Conservation (phyloP, 2,888 invertebrate genomes). For the Allygus modestus region DNA sequence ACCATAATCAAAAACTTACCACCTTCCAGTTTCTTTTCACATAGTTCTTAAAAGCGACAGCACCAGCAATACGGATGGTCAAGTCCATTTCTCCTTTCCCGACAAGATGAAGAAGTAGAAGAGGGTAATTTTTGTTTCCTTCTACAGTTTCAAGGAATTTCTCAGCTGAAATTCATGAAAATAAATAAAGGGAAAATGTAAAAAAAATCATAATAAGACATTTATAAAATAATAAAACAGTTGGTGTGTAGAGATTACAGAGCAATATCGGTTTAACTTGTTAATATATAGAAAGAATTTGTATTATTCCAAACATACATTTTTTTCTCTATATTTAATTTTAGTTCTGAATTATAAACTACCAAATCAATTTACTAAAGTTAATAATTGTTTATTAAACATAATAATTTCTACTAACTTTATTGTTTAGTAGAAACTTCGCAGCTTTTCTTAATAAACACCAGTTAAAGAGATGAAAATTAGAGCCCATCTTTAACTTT, state of each 20-base stretch:
- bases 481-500: no score
- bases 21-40: slow-evolving; percentile 97
- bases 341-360: no score
- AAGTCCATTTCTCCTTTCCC: slow-evolving; percentile 89
- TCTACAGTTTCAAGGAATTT: slow-evolving; percentile 94
- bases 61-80: slow-evolving; percentile 91
- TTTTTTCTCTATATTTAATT: no score
- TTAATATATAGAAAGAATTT: no score
- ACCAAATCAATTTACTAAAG: no score
- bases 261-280: slow-evolving; percentile 7
- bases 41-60: slow-evolving; percentile 98
- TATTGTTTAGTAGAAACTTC: no score
- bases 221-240: not conserved
- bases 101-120: slow-evolving; percentile 90
- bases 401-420: no score
- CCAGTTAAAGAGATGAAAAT: no score
- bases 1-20: no score
- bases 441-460: no score
- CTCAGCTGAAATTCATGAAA: slow-evolving; percentile 82
- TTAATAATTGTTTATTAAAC: no score
- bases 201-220: slow-evolving; percentile 43
- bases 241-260: not conserved
- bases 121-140: slow-evolving; percentile 92
- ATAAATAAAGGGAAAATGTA: not conserved
- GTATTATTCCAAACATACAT: no score